Conservation (phyloP, 2,113 vertebrate genomes). For the Galbula dea region DNA sequence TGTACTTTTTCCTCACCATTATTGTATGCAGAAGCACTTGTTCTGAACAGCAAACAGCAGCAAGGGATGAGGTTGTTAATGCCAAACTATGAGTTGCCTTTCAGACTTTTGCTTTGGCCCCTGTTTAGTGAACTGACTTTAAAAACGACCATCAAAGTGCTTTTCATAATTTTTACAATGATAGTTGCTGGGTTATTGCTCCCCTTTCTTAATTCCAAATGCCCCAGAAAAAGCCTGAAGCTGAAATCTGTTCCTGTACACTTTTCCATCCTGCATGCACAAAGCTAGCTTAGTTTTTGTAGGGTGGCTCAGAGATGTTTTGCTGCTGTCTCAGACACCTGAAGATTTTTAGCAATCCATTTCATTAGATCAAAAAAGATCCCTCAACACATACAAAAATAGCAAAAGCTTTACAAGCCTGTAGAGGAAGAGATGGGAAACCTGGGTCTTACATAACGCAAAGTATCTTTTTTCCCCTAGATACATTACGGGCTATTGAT, state of each 20-base stretch:
- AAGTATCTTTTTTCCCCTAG: background rate
- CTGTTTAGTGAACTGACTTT: constrained; percentile 27
- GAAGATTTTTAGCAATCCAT: constrained; percentile 45
- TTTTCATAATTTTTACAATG: constrained; percentile 63
- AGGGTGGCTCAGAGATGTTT: constrained; percentile 19
- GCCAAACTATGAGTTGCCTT: background rate
- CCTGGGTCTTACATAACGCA: background rate
- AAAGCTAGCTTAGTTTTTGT: constrained; percentile 12
- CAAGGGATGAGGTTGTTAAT: background rate
- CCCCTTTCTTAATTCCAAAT: background rate
- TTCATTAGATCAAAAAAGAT: constrained; percentile 21
- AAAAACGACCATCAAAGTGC: constrained; percentile 41
- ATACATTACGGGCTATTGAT: background rate
- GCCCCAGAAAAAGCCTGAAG: constrained; percentile 22
- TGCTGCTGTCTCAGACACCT: constrained; percentile 43
- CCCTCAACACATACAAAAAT: constrained; percentile 7
- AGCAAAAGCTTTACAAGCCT: background rate
- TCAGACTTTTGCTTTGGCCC: constrained; percentile 35
- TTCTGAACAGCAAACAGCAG: background rate
- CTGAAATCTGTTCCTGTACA: background rate
- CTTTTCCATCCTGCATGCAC: background rate
- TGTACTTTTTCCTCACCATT: constrained; percentile 19
- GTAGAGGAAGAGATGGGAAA: background rate
- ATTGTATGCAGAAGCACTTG: background rate
- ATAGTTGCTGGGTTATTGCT: constrained; percentile 28